phyloP scores from a whole-genome alignment of 2,113 vertebrate genomes.

The Nematolebias whitei region DNA sequence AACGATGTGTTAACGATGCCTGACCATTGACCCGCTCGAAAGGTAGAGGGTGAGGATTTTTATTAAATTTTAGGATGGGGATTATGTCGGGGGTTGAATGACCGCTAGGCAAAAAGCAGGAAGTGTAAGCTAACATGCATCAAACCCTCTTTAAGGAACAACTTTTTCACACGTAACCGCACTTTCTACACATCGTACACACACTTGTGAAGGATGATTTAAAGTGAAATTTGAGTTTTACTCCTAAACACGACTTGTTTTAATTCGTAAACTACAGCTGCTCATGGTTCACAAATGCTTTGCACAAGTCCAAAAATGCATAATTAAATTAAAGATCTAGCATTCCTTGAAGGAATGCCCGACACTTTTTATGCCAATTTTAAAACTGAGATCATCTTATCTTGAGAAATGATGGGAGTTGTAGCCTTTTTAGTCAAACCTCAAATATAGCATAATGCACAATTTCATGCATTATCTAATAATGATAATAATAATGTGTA shows the following conservation, averaged over 20 bases:
- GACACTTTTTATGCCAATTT: no score
- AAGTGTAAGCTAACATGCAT: constrained; percentile 70
- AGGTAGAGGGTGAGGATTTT: constrained; percentile 41
- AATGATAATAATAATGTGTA: no score
- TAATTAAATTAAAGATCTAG: not conserved
- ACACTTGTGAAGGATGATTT: constrained; percentile 55
- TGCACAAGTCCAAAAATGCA: constrained; percentile 1
- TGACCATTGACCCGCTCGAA: constrained; percentile 62
- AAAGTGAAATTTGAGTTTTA: constrained; percentile 60
- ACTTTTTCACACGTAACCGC: constrained; percentile 66
- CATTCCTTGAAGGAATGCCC: no score
- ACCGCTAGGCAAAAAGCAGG: constrained; percentile 59
- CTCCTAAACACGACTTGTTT: constrained; percentile 43
- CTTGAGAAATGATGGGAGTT: no score
- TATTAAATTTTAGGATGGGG: constrained; percentile 9
- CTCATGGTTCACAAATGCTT: constrained; percentile 21
- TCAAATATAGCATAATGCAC: no score
- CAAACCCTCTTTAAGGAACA: constrained; percentile 64
- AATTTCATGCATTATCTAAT: no score
- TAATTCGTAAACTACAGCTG: constrained; percentile 54
- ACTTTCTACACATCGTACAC: constrained; percentile 55
- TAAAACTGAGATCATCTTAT: no score
- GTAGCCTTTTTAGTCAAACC: no score
- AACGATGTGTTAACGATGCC: constrained; percentile 52
- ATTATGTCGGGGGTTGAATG: constrained; percentile 56